Conservation (phyloP, 2,888 invertebrate species). For the Bombyx huttoni region DNA sequence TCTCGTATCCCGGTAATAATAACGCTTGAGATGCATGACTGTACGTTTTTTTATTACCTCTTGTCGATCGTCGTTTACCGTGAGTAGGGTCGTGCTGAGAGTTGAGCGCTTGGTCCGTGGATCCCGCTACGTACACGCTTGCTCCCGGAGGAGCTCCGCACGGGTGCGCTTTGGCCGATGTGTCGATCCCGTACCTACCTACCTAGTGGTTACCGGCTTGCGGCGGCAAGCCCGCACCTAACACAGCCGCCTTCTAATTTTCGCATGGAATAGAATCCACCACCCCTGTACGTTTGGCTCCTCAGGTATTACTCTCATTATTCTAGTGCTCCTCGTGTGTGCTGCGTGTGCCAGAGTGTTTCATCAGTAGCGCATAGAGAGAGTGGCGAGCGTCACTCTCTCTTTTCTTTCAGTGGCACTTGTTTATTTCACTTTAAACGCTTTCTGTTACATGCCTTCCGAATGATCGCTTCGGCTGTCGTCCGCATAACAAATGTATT, state of each 20-base stretch:
- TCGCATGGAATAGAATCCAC: constrained; percentile 71
- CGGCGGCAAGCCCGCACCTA: constrained; percentile 66
- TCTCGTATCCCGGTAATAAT: constrained; percentile 83
- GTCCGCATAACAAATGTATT: constrained; percentile 63
- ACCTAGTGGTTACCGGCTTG: constrained; percentile 59
- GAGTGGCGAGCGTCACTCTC: constrained; percentile 44
- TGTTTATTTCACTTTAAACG: constrained; percentile 65
- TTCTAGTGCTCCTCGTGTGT: constrained; percentile 66
- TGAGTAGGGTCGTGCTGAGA: constrained; percentile 63
- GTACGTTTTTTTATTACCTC: constrained; percentile 81
- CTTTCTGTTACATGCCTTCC: constrained; percentile 74
- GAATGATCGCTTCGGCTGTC: constrained; percentile 70
- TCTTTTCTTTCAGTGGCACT: constrained; percentile 55
- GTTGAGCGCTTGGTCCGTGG: constrained; percentile 67
- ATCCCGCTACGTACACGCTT: constrained; percentile 72
- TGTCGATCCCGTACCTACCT: constrained; percentile 56
- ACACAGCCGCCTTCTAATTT: constrained; percentile 70
- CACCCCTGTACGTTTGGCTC: constrained; percentile 71
- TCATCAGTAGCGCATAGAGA: constrained; percentile 48
- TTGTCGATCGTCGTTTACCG: constrained; percentile 65
- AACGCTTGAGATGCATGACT: constrained; percentile 90
- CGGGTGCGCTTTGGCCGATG: constrained; percentile 68
- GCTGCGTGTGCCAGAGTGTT: constrained; percentile 60
- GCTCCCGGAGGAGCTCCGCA: constrained; percentile 60
- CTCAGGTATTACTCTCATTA: constrained; percentile 69